Conservation (phyloP, 2,797 vertebrate genomes). For the Tiaroga cobitis region DNA sequence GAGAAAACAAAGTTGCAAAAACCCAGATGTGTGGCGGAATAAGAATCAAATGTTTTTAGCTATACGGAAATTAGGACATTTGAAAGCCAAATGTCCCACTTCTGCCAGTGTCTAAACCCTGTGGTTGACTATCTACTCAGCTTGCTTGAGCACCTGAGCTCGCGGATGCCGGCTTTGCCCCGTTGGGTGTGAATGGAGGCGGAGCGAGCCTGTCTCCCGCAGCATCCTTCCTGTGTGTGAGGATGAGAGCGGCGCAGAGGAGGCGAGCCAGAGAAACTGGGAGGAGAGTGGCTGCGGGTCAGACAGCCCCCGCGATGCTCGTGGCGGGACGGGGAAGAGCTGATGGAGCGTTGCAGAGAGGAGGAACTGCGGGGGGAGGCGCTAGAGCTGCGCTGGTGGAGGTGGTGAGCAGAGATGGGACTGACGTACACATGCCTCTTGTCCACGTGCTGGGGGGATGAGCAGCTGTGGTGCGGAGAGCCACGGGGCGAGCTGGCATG, state of each 20-base stretch:
- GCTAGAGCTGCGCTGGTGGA: conserved; percentile 90
- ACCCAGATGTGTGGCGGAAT: neutral
- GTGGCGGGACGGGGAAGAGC: conserved; percentile 92
- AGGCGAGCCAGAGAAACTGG: conserved; percentile 94
- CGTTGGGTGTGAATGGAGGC: conserved; percentile 81
- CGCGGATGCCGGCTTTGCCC: conserved; percentile 80
- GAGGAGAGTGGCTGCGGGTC: conserved; percentile 93
- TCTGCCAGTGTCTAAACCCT: neutral
- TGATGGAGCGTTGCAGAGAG: conserved; percentile 93
- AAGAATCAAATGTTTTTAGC: neutral
- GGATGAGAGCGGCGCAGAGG: conserved; percentile 86
- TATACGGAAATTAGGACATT: conserved; percentile 14
- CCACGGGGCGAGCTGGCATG: conserved; percentile 83
- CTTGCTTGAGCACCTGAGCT: conserved; percentile 92
- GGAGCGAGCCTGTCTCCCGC: conserved; percentile 85
- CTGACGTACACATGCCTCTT: conserved; percentile 88
- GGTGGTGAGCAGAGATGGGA: conserved; percentile 68
- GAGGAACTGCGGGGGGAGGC: conserved; percentile 94
- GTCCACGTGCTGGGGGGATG: conserved; percentile 80
- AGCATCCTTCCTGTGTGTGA: conserved; percentile 91
- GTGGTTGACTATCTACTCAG: conserved; percentile 91
- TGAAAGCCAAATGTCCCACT: neutral
- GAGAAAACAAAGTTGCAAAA: neutral
- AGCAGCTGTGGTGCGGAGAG: conserved; percentile 84
- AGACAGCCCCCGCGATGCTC: conserved; percentile 79